Conservation (phyloP, 2,113 vertebrate species). For the Rhadina sibilatrix region DNA sequence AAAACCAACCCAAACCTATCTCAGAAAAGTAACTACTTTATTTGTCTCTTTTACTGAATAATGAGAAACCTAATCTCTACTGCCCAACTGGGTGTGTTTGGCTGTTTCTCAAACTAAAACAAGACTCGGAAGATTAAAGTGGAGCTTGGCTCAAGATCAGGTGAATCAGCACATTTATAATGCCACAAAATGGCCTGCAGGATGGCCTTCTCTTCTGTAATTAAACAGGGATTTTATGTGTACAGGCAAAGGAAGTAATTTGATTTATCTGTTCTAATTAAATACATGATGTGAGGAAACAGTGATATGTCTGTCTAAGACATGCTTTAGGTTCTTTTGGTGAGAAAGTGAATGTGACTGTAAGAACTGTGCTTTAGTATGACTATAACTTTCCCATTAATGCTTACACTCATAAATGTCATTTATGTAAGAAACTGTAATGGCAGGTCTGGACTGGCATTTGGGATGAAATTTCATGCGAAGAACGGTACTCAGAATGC, state of each 20-base stretch:
- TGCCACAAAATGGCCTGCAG: slow-evolving; percentile 44
- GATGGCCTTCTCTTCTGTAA: slow-evolving; percentile 31
- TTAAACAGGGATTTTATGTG: not conserved
- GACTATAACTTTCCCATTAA: not conserved
- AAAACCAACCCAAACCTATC: not conserved
- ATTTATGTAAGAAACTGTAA: not conserved
- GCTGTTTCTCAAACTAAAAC: slow-evolving; percentile 41
- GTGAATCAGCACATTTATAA: slow-evolving; percentile 45
- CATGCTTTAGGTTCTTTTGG: not conserved
- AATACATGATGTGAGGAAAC: slow-evolving; percentile 28
- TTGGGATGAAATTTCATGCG: not conserved
- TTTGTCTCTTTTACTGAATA: not conserved
- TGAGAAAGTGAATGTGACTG: not conserved
- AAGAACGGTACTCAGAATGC: not conserved
- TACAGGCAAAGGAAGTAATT: slow-evolving; percentile 45
- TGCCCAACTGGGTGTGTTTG: slow-evolving; percentile 41
- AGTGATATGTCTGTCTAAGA: not conserved
- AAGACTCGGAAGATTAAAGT: slow-evolving; percentile 40
- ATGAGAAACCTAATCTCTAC: not conserved
- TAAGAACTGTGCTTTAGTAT: not conserved
- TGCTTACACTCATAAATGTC: not conserved
- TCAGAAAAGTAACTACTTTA: not conserved
- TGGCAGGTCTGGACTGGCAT: not conserved
- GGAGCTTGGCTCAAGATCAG: slow-evolving; percentile 44
- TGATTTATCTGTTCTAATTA: slow-evolving; percentile 46